Evolutionary conservation across 2,797 vertebrate species (phyloP), one percentile per base, ranked within the genome.

Genomic region (Rhynchotus rufescens): DNA sequence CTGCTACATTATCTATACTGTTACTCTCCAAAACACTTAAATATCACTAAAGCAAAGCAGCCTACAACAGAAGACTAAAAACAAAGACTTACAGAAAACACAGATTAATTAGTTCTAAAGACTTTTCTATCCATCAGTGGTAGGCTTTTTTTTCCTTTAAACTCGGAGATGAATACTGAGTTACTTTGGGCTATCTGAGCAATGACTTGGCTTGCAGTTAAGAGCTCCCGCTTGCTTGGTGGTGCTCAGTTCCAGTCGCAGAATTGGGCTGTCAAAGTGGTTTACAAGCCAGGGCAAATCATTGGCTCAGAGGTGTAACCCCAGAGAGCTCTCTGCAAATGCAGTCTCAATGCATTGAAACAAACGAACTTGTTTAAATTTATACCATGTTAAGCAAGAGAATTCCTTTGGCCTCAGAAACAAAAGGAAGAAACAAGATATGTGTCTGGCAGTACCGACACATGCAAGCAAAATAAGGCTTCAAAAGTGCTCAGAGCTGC

Each of bases 201-300:
- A 75, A 20, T 60, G 42, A 66, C 91, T 90, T 90, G 84, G 38
- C 36, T 92, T 95, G 92, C 81, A 69, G 80, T 85, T 62, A 66
- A 80, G 88, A 87, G n/a, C 69, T 66, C 86, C 74, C 79, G 51
- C 42, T 84, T 71, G 47, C 81, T 78, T 89, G 91, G 79, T 90
- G 90, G 7, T 15, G 44, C 32, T 45, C 26, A 47, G 8, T 56
- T 80, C 71, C 61, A 19, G 42, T 77, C 74, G 64, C 86, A 87
- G 74, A 80, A 76, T 89, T n/a, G 69, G 15, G 32, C 79, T 92
- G 92, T 91, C 93, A 85, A 88, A 87, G 57, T n/a, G 38, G 81
- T 85, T 93, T 90, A 92, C 84, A 94, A 64, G 30, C 56, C 77
- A 59, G 74, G 89, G 60, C 82, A 80, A 90, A 85, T 87, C 28